Evolutionary conservation across 1,140 invertebrate genomes (phyloP).

Genomic region (Drosophila prosaltans): DNA sequence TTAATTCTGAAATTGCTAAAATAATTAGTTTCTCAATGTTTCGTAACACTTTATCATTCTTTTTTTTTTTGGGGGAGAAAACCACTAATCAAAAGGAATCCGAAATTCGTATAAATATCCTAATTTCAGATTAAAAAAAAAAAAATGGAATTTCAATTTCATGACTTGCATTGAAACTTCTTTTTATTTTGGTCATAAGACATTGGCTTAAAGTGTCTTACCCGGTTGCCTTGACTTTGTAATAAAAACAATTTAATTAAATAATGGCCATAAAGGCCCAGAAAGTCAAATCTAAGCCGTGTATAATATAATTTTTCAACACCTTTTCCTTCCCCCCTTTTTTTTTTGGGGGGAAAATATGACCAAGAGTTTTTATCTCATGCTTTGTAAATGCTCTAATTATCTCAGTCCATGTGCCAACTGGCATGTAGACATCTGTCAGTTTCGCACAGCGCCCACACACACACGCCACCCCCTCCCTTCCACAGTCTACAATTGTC

Average conservation of each 20-base stretch:
- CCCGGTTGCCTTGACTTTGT: not conserved
- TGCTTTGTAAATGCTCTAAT: not conserved
- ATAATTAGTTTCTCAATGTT: too few relatives aligned
- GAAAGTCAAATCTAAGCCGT: not conserved
- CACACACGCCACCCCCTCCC: not conserved
- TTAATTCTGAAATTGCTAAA: too few relatives aligned
- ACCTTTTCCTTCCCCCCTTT: not conserved
- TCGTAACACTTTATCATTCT: too few relatives aligned
- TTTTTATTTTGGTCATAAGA: not conserved
- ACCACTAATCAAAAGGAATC: too few relatives aligned
- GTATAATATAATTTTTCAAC: constrained; percentile 8
- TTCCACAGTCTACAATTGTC: not conserved
- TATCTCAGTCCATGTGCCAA: constrained; percentile 1
- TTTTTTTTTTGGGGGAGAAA: too few relatives aligned
- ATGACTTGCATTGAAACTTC: not conserved
- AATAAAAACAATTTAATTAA: not conserved
- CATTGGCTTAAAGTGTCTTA: not conserved
- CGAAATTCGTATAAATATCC: too few relatives aligned
- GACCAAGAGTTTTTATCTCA: not conserved
- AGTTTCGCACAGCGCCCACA: constrained; percentile 4
- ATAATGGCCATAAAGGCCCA: not conserved
- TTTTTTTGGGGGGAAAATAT: not conserved
- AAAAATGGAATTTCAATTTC: not conserved
- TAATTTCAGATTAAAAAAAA: too few relatives aligned
- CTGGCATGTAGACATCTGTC: constrained; percentile 4